Evolutionary conservation across 92 coral and sea anemone species (phyloP).

Genomic region (Ricordea florida): DNA sequence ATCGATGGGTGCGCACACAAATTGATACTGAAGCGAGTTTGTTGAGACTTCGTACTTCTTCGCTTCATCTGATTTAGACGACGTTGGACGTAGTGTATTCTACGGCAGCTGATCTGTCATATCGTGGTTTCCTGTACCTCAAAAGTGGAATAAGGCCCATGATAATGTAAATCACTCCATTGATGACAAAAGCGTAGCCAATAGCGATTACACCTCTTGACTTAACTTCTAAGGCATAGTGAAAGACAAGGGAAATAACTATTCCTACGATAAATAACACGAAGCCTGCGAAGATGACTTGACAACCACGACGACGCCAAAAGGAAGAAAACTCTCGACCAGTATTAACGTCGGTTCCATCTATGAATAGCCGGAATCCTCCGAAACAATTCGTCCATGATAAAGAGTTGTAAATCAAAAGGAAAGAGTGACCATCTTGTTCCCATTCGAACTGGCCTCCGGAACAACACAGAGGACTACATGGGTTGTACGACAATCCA

Average conservation of each 20-base stretch:
- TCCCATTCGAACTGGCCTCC: constrained; percentile 87
- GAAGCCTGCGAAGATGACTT: constrained; percentile 60
- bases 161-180: constrained; percentile 50
- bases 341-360: constrained; percentile 87
- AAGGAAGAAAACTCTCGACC: constrained; percentile 82
- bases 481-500: constrained; percentile 74
- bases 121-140: constrained; percentile 56
- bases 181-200: constrained; percentile 53
- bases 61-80: too few relatives aligned
- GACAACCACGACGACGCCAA: constrained; percentile 87
- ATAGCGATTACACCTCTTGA: not conserved
- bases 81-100: too few relatives aligned
- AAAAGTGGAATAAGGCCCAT: constrained; percentile 69
- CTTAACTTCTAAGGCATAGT: constrained; percentile 29
- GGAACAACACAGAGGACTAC: constrained; percentile 88
- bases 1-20: too few relatives aligned
- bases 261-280: constrained; percentile 63
- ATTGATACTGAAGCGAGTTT: too few relatives aligned
- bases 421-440: constrained; percentile 84
- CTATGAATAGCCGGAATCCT: constrained; percentile 81
- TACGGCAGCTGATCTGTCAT: constrained; percentile 14
- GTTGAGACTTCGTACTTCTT: too few relatives aligned
- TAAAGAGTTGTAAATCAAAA: constrained; percentile 73
- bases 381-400: constrained; percentile 72
- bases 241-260: constrained; percentile 60